A percentile compares a stretch with the other conserved stretches of the same genome.
phyloP scores from a whole-genome alignment of 2,888 invertebrate species.

The Stegana nigrithorax region DNA sequence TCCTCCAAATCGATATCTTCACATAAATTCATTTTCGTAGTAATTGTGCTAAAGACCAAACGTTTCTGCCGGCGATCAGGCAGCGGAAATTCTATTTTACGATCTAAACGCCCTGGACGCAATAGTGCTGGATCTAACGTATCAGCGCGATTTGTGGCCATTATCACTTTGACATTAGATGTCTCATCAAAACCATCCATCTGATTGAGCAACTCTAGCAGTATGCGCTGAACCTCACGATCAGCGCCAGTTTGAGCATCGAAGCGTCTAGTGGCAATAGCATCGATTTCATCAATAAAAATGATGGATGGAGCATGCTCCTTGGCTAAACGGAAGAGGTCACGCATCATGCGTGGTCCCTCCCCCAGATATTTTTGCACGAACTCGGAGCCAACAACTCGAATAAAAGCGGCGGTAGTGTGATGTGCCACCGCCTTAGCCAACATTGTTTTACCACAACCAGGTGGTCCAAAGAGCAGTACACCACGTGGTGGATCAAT shows the following conservation, averaged over 20 bases:
- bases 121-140: conserved; percentile 91
- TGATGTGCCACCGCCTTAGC: conserved; percentile 99
- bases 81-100: conserved; percentile 98
- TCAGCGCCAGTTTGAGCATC: conserved; percentile 99
- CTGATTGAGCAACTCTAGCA: conserved; percentile 96
- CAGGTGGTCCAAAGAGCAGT: conserved; percentile 98
- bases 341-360: conserved; percentile 98
- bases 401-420: conserved; percentile 98
- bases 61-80: conserved; percentile 92
- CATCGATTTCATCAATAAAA: conserved; percentile 99
- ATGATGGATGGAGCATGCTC: conserved; percentile 99
- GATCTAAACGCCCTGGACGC: conserved; percentile 86
- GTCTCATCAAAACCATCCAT: conserved; percentile 99
- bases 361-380: conserved; percentile 99
- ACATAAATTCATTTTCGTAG: conserved; percentile 94
- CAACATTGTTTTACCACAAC: conserved; percentile 99
- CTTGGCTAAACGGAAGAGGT: conserved; percentile 97
- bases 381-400: conserved; percentile 99
- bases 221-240: conserved; percentile 97
- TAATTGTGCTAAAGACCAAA: conserved; percentile 97
- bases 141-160: conserved; percentile 98
- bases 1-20: conserved; percentile 99
- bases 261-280: conserved; percentile 98
- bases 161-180: conserved; percentile 97
- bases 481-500: conserved; percentile 99